Evolutionary conservation across 2,113 vertebrate genomes (phyloP).

Genomic region (Spermophilus dauricus): DNA sequence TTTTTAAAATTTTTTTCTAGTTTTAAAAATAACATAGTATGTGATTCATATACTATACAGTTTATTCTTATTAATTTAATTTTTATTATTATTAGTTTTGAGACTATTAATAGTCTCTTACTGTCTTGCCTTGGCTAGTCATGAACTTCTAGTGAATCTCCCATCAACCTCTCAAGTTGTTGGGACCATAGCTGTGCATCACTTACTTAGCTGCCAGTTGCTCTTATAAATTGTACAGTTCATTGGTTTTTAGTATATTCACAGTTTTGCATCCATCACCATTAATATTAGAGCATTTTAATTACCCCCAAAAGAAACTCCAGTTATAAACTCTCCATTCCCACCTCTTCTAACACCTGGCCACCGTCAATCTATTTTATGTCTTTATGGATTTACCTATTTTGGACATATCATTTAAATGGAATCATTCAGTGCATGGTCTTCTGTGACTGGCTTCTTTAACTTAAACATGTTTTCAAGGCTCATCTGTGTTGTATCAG

Average conservation of each 20-base stretch:
- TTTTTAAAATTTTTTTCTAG: conserved; percentile 35
- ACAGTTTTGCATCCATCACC: neutral
- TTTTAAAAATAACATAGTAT: conserved; percentile 41
- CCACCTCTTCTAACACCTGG: neutral
- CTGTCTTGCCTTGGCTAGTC: neutral
- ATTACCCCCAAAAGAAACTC: neutral
- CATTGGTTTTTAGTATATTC: neutral
- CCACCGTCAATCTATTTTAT: neutral
- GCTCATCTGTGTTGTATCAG: neutral
- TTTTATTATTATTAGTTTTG: neutral
- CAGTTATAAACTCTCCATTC: neutral
- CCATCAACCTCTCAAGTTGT: neutral
- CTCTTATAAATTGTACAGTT: neutral
- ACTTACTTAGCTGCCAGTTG: neutral
- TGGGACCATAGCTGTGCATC: neutral
- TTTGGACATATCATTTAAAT: conserved; percentile 30
- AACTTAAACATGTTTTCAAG: neutral
- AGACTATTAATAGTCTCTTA: neutral
- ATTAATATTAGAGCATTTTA: conserved; percentile 50
- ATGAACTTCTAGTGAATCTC: neutral
- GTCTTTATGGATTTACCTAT: neutral
- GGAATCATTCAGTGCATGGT: neutral
- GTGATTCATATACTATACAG: neutral
- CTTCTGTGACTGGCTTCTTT: conserved; percentile 20
- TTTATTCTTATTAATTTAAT: neutral